phyloP scores from a whole-genome alignment of 2,113 vertebrate genomes.

The Coreoperca whiteheadi region DNA sequence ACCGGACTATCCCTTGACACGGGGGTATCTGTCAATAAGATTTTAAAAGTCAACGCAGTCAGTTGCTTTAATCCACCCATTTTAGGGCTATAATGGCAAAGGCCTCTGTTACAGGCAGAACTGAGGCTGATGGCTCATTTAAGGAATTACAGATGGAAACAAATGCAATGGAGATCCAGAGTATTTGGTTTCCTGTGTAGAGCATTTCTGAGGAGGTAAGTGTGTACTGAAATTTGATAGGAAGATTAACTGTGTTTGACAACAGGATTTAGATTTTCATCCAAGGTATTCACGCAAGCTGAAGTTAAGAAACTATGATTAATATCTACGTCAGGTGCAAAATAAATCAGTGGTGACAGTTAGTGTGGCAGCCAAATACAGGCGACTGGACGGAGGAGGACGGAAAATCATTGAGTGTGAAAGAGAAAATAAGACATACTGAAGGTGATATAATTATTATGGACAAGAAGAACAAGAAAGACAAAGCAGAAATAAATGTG shows the following conservation, averaged over 20 bases:
- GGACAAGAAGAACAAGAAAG: background rate
- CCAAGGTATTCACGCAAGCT: slow-evolving; percentile 39
- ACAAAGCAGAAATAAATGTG: background rate
- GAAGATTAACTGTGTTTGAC: slow-evolving; percentile 42
- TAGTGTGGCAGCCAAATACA: slow-evolving; percentile 35
- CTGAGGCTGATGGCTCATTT: slow-evolving; percentile 28
- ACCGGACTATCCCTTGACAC: background rate
- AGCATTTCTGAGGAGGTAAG: slow-evolving; percentile 42
- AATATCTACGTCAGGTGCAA: slow-evolving; percentile 35
- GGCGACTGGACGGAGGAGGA: slow-evolving; percentile 16
- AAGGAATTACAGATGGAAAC: slow-evolving; percentile 50
- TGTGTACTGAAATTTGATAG: slow-evolving; percentile 39
- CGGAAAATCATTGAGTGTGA: slow-evolving; percentile 15
- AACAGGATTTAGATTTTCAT: slow-evolving; percentile 32
- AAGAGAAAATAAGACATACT: slow-evolving; percentile 19
- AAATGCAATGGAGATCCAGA: slow-evolving; percentile 30
- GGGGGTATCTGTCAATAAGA: slow-evolving; percentile 22
- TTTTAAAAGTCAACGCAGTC: slow-evolving; percentile 27
- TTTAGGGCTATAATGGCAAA: slow-evolving; percentile 17
- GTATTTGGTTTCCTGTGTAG: slow-evolving; percentile 44
- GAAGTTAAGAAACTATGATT: background rate
- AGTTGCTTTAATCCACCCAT: slow-evolving; percentile 24
- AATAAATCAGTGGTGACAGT: slow-evolving; percentile 42
- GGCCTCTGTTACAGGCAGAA: slow-evolving; percentile 18
- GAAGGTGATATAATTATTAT: slow-evolving; percentile 8